phyloP scores from a whole-genome alignment of 1,140 invertebrate genomes.

The Drosophila tropicalis region DNA sequence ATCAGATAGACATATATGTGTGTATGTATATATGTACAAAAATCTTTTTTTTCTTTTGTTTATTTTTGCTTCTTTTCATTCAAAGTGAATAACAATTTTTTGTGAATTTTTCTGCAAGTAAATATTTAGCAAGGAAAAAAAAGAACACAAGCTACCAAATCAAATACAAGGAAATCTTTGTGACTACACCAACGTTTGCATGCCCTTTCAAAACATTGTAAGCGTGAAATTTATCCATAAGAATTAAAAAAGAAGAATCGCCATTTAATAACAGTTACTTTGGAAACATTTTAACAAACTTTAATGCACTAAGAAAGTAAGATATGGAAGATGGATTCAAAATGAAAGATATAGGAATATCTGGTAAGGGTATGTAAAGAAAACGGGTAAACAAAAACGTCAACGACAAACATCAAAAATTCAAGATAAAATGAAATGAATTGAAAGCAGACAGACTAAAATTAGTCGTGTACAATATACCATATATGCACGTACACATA shows the following conservation, averaged over 20 bases:
- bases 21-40: not conserved
- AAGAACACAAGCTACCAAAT: constrained; percentile 1
- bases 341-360: too few relatives aligned
- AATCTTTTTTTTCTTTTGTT: constrained; percentile 7
- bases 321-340: too few relatives aligned
- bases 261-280: too few relatives aligned
- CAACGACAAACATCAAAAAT: constrained; percentile 47
- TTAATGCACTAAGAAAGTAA: too few relatives aligned
- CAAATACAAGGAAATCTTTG: not conserved
- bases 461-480: constrained; percentile 49
- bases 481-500: not conserved
- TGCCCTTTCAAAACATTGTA: not conserved
- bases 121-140: constrained; percentile 57
- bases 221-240: too few relatives aligned
- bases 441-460: constrained; percentile 62
- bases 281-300: too few relatives aligned
- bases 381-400: constrained; percentile 1
- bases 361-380: too few relatives aligned
- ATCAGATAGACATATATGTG: not conserved
- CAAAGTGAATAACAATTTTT: constrained; percentile 44
- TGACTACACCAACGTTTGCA: not conserved
- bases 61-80: constrained; percentile 25
- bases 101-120: constrained; percentile 50
- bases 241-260: too few relatives aligned
- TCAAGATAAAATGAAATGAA: constrained; percentile 26